A percentile compares a stretch with the other conserved stretches of the same genome.
These are phyloP conservation scores for Automeris io DNA, from an alignment of 2,888 invertebrate species.

Conservation along the genomic window DNA sequence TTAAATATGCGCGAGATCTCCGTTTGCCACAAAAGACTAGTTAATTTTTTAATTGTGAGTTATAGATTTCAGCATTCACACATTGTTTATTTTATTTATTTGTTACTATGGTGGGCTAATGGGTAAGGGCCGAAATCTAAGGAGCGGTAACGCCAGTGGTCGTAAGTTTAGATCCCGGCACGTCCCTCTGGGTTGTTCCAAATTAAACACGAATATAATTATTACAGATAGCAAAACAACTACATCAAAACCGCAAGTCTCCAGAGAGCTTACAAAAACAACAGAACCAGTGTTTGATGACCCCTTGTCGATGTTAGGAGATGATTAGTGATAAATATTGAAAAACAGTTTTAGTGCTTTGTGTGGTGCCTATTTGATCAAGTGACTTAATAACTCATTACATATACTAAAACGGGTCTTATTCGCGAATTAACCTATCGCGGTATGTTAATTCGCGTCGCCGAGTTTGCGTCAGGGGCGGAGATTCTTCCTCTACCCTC, in stretches of 20 bases:
- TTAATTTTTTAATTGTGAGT: too few species aligned
- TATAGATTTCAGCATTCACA: too few species aligned
- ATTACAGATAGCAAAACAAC: constrained; percentile 4
- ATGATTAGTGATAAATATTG: constrained; percentile 35
- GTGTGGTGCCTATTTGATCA: too few species aligned
- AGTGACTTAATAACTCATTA: too few species aligned
- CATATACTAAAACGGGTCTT: too few species aligned
- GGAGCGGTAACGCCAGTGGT: background rate
- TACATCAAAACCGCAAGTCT: constrained; percentile 12
- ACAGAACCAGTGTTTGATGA: constrained; percentile 45
- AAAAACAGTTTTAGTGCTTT: too few species aligned
- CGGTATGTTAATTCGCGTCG: too few species aligned
- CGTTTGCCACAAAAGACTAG: too few species aligned
- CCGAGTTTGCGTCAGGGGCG: too few species aligned
- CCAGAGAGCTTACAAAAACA: constrained; percentile 24
- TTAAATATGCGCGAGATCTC: too few species aligned
- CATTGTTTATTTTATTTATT: background rate
- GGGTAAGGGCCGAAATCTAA: background rate
- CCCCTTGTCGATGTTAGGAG: constrained; percentile 44
- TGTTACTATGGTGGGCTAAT: background rate
- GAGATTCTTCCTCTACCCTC: too few species aligned
- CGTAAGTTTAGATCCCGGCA: background rate
- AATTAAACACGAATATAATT: background rate
- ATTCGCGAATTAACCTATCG: too few species aligned
- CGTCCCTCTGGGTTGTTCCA: background rate